Evolutionary conservation across 2,888 invertebrate genomes (phyloP), one percentile per base, ranked within the genome.

Genomic region (Nomada fucata): DNA sequence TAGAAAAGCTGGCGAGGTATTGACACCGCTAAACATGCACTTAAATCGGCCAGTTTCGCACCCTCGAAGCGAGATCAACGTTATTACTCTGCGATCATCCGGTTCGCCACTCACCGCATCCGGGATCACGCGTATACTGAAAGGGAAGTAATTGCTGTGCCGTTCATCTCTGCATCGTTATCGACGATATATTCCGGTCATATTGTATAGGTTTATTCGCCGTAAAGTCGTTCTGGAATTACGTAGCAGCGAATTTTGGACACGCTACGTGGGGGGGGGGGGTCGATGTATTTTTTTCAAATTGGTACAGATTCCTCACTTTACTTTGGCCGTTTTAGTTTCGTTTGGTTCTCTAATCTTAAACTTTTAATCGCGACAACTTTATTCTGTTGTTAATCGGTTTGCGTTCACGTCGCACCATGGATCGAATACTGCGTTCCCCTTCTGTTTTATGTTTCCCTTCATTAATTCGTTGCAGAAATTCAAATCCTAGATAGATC

Each of bases 1-100:
- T 76, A 72, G 84, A 89, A 88, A 84, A 88, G 82, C 86, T 89
- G 79, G 84, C 53, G 78, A 26, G 89, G 89, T 87, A 90, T 88
- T 86, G 86, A 84, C 84, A 86, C 81, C 85, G 89, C 88, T 91
- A 91, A 91, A 91, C 90, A 90, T 88, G 85, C 88, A 88, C 89
- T 91, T 89, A 89, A 89, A 89, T 79, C 84, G 81, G 84, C 82
- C 82, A 76, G 69, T 84, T 20, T 85, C 82, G 79, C 84, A 78
- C 84, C 76, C 83, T 78, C 78, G 76, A 72, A 73, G 79, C 67
- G 72, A 82, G 88, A 88, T 89, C 88, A 88, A 78, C 85, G 84
- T 88, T 90, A 89, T 88, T 89, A 86, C 83, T 84, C 76, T 84
- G 84, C 78, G 85, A 88, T 87, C 85, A 83, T 85, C 85, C 83